Base-by-base conservation (phyloP, 2,797 vertebrate species). In the Paratrypauchen microcephalus region DNA sequence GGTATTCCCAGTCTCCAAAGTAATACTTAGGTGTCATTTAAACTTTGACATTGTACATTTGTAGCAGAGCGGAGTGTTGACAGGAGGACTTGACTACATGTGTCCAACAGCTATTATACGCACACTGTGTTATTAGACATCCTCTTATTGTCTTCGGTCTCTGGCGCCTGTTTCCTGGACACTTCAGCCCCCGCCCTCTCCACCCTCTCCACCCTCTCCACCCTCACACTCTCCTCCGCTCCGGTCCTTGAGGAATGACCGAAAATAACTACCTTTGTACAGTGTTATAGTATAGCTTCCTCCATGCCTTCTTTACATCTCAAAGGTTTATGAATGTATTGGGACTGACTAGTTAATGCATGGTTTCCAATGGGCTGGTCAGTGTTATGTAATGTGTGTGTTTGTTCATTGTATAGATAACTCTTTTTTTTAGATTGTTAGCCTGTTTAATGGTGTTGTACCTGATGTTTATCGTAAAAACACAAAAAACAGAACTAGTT, bases 101-200 rank as follows among this genome's bases (percentile, higher is more conserved):
- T 63, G 32, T 72, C 47, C 57, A 58, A 68, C 41, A 65, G 15
- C 64, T 79, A 69, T 82, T 87, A 83, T 87, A 78, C 81, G 74
- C 3, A 15, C 76, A 79, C 81, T 74, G 76, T 85, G 78, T 90
- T 79, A 85, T 81, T 77, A 87, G 64, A 90, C 84, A 88, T 91
- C 90, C 90, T 90, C 79, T 83, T 69, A 91, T 91, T 90, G 90
- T 90, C 75, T 80, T 83, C 73, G 59, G 23, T 70, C 7, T 23
- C 64, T 82, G 82, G 85, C 66, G 77, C 73, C 78, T 84, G 87
- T 72, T 89, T 91, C 87, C 90, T 85, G 82, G 80, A 66, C 70
- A 73, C 48, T 78, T 70, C 68, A 71, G 18, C 50, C 67, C 68
- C 68, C 70, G 15, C 41, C 19, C 55, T 71, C 45, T 19, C 21